These are phyloP conservation scores for Rhamphomyia laevipes DNA, from an alignment of 2,888 invertebrate genomes.

Conservation along the genomic window DNA sequence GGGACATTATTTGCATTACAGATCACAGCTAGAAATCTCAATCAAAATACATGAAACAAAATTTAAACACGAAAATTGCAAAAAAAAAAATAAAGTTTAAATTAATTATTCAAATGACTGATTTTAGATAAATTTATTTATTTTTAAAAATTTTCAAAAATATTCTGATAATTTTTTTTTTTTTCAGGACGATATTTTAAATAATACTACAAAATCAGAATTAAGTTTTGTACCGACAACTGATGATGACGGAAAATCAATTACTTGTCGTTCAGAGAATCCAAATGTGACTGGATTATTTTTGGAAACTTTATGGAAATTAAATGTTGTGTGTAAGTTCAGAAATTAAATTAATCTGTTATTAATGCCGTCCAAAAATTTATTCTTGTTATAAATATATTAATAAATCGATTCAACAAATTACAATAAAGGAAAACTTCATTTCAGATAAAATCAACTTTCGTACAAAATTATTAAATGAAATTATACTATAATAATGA, in stretches of 20 bases:
- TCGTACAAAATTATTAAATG: no score
- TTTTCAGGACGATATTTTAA: slow-evolving; percentile 61
- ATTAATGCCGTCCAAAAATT: no score
- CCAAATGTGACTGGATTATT: slow-evolving; percentile 75
- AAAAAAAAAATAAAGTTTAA: no score
- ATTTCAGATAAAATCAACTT: no score
- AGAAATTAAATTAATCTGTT: background rate
- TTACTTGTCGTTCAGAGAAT: slow-evolving; percentile 84
- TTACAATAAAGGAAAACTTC: no score
- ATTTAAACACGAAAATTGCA: no score
- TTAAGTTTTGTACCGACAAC: slow-evolving; percentile 79
- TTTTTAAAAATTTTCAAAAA: background rate
- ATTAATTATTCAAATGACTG: slow-evolving; percentile 4
- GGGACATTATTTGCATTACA: no score
- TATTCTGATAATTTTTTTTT: slow-evolving; percentile 5
- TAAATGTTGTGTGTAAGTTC: slow-evolving; percentile 83
- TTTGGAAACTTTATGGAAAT: slow-evolving; percentile 75
- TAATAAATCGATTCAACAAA: no score
- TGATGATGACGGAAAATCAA: slow-evolving; percentile 79
- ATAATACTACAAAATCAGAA: slow-evolving; percentile 74
- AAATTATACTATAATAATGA: no score
- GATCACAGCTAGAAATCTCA: no score
- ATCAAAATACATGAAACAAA: no score
- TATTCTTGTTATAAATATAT: no score
- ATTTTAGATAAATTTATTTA: background rate